Conservation (phyloP, 1,140 invertebrate species). For the Phthorimaea operculella region DNA sequence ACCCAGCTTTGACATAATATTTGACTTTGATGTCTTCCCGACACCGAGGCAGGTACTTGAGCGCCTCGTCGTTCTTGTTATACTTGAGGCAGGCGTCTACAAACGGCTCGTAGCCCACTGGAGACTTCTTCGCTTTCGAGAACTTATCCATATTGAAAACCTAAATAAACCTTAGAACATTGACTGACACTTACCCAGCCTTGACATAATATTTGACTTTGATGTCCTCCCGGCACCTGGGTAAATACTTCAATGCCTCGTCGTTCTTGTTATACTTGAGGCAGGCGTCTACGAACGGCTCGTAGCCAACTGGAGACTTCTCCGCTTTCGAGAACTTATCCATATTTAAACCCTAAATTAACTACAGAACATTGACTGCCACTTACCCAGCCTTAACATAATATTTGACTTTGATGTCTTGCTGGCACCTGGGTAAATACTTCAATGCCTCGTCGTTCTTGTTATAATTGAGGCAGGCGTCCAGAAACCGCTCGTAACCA, state of each 20-base stretch:
- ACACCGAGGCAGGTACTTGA: slow-evolving; percentile 87
- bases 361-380: too few relatives aligned
- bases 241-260: slow-evolving; percentile 90
- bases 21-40: slow-evolving; percentile 89
- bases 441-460: slow-evolving; percentile 84
- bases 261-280: slow-evolving; percentile 76
- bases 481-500: slow-evolving; percentile 95
- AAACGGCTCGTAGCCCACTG: slow-evolving; percentile 95
- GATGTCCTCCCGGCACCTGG: slow-evolving; percentile 83
- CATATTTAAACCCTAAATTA: too few relatives aligned
- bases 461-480: slow-evolving; percentile 83
- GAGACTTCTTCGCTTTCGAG: slow-evolving; percentile 91
- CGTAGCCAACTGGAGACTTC: slow-evolving; percentile 94
- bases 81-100: slow-evolving; percentile 89
- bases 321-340: slow-evolving; percentile 92
- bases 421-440: slow-evolving; percentile 83
- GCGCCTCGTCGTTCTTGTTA: slow-evolving; percentile 79
- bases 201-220: slow-evolving; percentile 91
- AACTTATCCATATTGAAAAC: slow-evolving; percentile 93
- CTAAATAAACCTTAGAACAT: too few relatives aligned
- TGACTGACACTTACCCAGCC: slow-evolving; percentile 85
- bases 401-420: slow-evolving; percentile 92
- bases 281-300: slow-evolving; percentile 94
- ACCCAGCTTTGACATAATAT: slow-evolving; percentile 90
- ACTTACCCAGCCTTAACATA: slow-evolving; percentile 87